phyloP scores from a whole-genome alignment of 2,888 invertebrate species.

The Lepidochrysops patricia region DNA sequence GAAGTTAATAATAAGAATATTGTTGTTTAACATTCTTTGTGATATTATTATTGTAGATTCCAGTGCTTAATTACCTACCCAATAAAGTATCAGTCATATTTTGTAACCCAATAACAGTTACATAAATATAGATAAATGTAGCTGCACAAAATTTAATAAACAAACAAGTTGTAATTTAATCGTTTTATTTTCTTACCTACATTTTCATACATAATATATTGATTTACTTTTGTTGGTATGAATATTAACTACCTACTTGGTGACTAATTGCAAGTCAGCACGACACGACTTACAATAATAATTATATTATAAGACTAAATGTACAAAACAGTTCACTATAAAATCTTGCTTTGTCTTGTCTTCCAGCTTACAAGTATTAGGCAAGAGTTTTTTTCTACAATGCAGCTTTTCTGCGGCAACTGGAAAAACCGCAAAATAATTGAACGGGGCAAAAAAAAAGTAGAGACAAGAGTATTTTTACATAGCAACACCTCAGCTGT shows the following conservation, averaged over 20 bases:
- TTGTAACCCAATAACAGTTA: background rate
- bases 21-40: slow-evolving; percentile 2
- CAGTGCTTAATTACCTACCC: background rate
- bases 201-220: too few species aligned
- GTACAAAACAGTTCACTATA: too few species aligned
- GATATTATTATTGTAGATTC: slow-evolving; percentile 1
- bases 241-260: too few species aligned
- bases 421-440: too few species aligned
- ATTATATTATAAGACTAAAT: too few species aligned
- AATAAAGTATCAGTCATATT: background rate
- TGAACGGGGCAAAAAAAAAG: background rate
- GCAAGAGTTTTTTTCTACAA: too few species aligned
- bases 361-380: too few species aligned
- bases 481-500: background rate
- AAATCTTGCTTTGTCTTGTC: too few species aligned
- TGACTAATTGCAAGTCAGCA: too few species aligned
- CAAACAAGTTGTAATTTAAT: background rate
- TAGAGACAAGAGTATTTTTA: background rate
- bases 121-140: background rate
- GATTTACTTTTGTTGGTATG: too few species aligned
- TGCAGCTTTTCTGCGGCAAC: too few species aligned
- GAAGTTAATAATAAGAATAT: background rate
- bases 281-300: too few species aligned
- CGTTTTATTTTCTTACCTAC: background rate
- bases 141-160: background rate